Base-by-base conservation (phyloP, 2,113 vertebrate genomes). In the Paedocypris sp. region DNA sequence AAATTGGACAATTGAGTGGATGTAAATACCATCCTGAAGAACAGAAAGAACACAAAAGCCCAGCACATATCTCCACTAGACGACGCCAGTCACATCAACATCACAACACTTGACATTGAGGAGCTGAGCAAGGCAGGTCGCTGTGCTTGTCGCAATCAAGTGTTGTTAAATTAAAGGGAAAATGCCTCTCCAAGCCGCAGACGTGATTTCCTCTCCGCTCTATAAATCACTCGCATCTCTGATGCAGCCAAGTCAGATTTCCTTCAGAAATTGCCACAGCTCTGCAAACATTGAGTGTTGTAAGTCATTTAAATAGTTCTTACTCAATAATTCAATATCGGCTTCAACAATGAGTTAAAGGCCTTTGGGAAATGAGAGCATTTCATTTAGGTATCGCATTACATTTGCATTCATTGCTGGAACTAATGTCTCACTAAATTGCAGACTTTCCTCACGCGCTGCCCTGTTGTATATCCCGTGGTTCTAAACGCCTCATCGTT, bases 351-450 rank as follows among this genome's bases (percentile, higher is more conserved):
- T 16, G 25, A 31, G 15, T 29, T 5, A 29, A 31, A 26, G 10
- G 10, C 26, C 22, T 31, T 58, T 16, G 52, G 54, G 39, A 32
- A 42, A 29, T 42, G 16, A 29, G 16, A 57, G 15, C 18, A 13
- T 45, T 58, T 43, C 38, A 43, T 58, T 43, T 28, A 56, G 23
- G 29, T 43, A 39, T 58, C 18, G 42, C 38, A 58, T 45, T 58
- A 43, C 39, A 43, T 26, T 3, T 3, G 26, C 15, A 20, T 32
- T 28, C 38, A 5, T 31, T 57, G 53, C 42, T 43, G 39, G 7
- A 43, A 45, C 39, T 58, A 58, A 58, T 43, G 38, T 58, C 26
- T 45, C n/a, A 43, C 16, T 18, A 58, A 43, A 58, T 58, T 43
- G 22, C 54, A 43, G 25, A 58, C 43, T 58, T 58, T 43, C 54